Percentiles rank a stretch among this genome's conserved stretches.
Evolutionary conservation across 92 coral and sea anemone species (phyloP).

Genomic region (Pocillopora meandrina): DNA sequence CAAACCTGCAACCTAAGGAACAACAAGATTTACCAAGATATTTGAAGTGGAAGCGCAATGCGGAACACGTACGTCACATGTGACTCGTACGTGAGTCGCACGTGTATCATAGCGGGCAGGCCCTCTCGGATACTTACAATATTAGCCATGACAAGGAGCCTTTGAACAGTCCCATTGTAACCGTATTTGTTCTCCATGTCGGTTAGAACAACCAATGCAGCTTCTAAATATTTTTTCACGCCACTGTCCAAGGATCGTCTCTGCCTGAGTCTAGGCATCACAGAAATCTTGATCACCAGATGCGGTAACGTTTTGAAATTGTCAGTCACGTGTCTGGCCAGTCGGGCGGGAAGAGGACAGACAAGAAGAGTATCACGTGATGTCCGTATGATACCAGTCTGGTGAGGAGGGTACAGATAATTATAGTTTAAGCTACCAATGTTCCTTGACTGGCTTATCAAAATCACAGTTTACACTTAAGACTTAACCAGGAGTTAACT

Average conservation of each 20-base stretch:
- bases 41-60: no score
- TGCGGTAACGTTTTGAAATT: conserved; percentile 62
- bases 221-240: conserved; percentile 42
- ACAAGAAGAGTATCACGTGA: conserved; percentile 57
- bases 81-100: neutral
- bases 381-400: conserved; percentile 68
- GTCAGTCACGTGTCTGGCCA: conserved; percentile 58
- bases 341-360: conserved; percentile 77
- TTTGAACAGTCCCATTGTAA: conserved; percentile 30
- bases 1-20: conserved; percentile 38
- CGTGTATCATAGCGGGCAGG: neutral
- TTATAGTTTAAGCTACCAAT: no score
- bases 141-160: conserved; percentile 57
- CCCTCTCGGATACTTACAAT: conserved; percentile 48
- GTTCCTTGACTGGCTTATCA: no score
- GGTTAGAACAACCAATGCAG: conserved; percentile 42
- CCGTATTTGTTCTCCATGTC: conserved; percentile 30
- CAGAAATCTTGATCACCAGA: conserved; percentile 16
- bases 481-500: no score
- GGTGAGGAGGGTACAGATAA: neutral
- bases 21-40: neutral
- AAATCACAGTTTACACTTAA: no score
- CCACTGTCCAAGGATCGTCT: conserved; percentile 38
- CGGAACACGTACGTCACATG: neutral
- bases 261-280: neutral